phyloP scores from a whole-genome alignment of 2,113 vertebrate species.

The Ifrita kowaldi region DNA sequence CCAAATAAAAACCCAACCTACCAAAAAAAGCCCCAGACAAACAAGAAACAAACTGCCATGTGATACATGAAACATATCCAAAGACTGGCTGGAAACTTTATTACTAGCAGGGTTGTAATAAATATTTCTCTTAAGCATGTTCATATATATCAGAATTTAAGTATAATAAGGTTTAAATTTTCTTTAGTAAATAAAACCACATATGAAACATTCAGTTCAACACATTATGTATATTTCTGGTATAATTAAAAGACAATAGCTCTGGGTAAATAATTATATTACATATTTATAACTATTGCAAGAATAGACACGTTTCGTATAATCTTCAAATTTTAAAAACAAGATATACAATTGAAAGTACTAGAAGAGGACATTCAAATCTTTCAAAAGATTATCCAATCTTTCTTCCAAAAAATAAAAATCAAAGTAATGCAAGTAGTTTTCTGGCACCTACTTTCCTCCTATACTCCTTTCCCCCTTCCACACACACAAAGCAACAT shows the following conservation, averaged over 20 bases:
- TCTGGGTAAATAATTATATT: constrained; percentile 68
- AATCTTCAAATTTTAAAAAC: constrained; percentile 46
- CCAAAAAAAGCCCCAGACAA: not conserved
- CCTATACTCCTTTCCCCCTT: not conserved
- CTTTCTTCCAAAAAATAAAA: constrained; percentile 29
- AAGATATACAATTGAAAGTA: constrained; percentile 66
- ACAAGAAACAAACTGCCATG: not conserved
- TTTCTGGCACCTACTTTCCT: constrained; percentile 27
- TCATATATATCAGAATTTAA: not conserved
- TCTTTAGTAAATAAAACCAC: constrained; percentile 57
- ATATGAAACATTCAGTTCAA: constrained; percentile 52
- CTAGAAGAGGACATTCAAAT: constrained; percentile 64
- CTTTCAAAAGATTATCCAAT: constrained; percentile 31
- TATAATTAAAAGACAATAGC: constrained; percentile 66
- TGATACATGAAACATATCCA: not conserved
- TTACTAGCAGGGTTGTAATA: constrained; percentile 43
- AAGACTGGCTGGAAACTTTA: constrained; percentile 32
- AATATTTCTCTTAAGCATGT: constrained; percentile 33
- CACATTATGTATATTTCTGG: constrained; percentile 55
- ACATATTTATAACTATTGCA: constrained; percentile 68
- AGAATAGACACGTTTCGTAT: constrained; percentile 56
- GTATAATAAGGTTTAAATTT: constrained; percentile 27
- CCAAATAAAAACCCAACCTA: not conserved
- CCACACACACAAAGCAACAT: not conserved
- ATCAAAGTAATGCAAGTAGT: constrained; percentile 1